Conservation (phyloP, 2,888 invertebrate genomes). For the Drosophila quinaria region DNA sequence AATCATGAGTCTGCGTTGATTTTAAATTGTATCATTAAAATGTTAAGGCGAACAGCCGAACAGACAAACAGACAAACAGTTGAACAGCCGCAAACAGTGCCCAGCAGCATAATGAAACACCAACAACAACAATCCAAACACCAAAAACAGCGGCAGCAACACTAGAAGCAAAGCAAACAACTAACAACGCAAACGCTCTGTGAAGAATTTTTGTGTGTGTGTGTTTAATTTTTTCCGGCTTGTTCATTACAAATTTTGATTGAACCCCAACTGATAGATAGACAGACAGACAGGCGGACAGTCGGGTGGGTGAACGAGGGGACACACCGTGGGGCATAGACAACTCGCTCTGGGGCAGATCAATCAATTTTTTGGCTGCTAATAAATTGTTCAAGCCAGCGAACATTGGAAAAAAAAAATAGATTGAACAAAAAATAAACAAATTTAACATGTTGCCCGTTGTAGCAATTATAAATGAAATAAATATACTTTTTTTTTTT, state of each 20-base stretch:
- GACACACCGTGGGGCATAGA: conserved; percentile 27
- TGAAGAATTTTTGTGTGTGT: conserved; percentile 39
- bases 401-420: conserved; percentile 8
- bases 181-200: conserved; percentile 33
- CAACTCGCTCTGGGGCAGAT: conserved; percentile 62
- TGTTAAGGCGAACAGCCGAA: conserved; percentile 40
- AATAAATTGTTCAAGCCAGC: conserved; percentile 65
- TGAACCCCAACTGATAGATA: conserved; percentile 54
- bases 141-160: conserved; percentile 7
- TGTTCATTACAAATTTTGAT: conserved; percentile 80
- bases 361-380: conserved; percentile 72
- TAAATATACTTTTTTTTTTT: conserved; percentile 10
- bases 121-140: conserved; percentile 36
- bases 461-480: conserved; percentile 67
- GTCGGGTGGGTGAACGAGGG: not conserved
- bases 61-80: conserved; percentile 13
- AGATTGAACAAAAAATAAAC: conserved; percentile 49
- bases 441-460: conserved; percentile 62
- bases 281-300: conserved; percentile 7
- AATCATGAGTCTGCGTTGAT: conserved; percentile 81
- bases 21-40: conserved; percentile 81
- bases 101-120: conserved; percentile 69
- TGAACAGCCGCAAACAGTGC: conserved; percentile 30
- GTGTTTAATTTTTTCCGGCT: conserved; percentile 73
- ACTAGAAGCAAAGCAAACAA: conserved; percentile 48